Percentiles rank a stretch among this genome's conserved stretches.
These are phyloP conservation scores for Scopus umbretta DNA, from an alignment of 2,113 vertebrate genomes.

Conservation along the genomic window DNA sequence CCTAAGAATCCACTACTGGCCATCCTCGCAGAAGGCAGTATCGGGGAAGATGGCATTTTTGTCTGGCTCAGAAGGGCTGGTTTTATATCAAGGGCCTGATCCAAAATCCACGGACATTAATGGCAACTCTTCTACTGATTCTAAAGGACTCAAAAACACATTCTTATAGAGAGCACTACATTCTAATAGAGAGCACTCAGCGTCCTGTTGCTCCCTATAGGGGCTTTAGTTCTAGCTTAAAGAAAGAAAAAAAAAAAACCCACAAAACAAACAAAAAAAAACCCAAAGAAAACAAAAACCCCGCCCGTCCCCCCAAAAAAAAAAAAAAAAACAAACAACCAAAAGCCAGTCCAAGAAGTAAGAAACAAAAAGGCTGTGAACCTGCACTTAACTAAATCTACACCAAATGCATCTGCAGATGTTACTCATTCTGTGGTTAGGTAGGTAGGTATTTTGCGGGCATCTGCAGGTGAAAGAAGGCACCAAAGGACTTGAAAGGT, in stretches of 20 bases:
- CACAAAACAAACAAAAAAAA: too few species aligned
- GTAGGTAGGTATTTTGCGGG: neutral
- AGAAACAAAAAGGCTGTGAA: neutral
- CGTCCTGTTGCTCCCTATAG: neutral
- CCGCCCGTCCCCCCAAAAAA: fast-evolving
- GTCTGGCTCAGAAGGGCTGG: neutral
- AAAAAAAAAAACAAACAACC: neutral
- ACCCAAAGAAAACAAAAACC: neutral
- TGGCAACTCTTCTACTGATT: neutral
- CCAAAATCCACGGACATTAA: neutral
- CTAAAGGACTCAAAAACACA: neutral
- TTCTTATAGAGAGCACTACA: neutral
- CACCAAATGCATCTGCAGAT: neutral
- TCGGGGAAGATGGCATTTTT: neutral
- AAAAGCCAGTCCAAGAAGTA: neutral
- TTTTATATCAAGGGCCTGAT: neutral
- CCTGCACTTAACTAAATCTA: neutral
- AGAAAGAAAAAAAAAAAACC: too few species aligned
- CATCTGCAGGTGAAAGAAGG: neutral
- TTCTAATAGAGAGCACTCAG: too few species aligned
- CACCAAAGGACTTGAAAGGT: neutral
- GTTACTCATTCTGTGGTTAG: neutral
- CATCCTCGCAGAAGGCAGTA: neutral
- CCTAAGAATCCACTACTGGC: neutral
- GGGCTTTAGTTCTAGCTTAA: neutral